phyloP scores from a whole-genome alignment of 2,113 vertebrate species.

The Otus sunia region DNA sequence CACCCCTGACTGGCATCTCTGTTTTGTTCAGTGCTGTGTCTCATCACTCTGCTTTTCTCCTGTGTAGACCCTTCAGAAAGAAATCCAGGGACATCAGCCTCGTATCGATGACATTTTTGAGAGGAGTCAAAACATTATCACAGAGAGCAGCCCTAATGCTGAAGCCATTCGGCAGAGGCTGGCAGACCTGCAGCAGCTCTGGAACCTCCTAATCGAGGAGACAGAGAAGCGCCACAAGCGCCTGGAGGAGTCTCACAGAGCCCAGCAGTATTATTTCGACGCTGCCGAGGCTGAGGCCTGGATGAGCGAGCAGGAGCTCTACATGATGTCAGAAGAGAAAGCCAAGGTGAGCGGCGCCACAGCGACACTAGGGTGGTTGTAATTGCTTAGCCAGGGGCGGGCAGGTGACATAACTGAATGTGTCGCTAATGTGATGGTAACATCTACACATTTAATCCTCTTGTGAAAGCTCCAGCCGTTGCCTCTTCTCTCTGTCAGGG shows the following conservation, averaged over 20 bases:
- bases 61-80: constrained; percentile 91
- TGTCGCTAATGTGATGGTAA: not conserved
- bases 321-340: constrained; percentile 99
- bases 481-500: not conserved
- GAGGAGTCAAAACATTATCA: constrained; percentile 85
- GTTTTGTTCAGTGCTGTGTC: not conserved
- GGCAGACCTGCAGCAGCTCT: constrained; percentile 82
- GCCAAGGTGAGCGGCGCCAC: constrained; percentile 83
- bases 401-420: not conserved
- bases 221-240: constrained; percentile 83
- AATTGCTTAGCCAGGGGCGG: not conserved
- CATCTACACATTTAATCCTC: not conserved
- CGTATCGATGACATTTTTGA: constrained; percentile 92
- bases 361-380: not conserved
- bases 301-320: constrained; percentile 99
- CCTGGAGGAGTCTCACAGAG: constrained; percentile 89
- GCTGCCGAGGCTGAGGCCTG: constrained; percentile 94
- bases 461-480: not conserved
- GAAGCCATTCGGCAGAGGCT: constrained; percentile 85
- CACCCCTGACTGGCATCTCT: not conserved
- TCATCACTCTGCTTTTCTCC: not conserved
- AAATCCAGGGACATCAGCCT: constrained; percentile 94
- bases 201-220: constrained; percentile 87
- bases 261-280: constrained; percentile 97
- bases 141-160: constrained; percentile 78